Base-by-base conservation (phyloP, 1,140 invertebrate genomes). In the Daktulosphaira vitifoliae region DNA sequence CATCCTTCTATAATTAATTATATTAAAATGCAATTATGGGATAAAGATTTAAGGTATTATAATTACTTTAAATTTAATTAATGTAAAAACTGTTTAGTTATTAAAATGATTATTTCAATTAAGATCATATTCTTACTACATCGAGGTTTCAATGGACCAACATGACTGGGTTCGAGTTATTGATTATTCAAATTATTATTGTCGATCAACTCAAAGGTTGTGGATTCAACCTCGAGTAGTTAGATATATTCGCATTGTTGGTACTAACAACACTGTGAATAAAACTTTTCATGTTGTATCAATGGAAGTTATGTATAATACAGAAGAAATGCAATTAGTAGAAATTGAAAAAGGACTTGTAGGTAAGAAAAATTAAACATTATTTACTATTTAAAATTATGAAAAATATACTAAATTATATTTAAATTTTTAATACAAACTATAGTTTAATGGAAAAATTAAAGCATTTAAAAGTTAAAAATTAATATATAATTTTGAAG, bases 141-240 rank as follows among this genome's bases (percentile, higher is more conserved):
- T 99, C 67, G 94, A 98, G 76, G 89, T 96, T 11, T 97, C 92
- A 1, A 90, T 96, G 78, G 91, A 98, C 81, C 86, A 92, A 75
- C 89, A 90, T 76, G 89, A 96, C 75, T 99, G 96, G 93, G 82
- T 90, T 59, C 82, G 86, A 66, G 86, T 98, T 29, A 82, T 96
- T 46, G 93, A 99, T 78, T 88, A 99, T 76, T 87, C 87, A 53
- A 78, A 84, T 54, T 96, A 89, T 77, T 85, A 87, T 74, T 98
- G 96, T 73, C 84, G 96, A 56, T 96, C 93, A 16, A 97, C 92
- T 91, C 96, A 99, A 78, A 86, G 86, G 74, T 81, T 99, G 20
- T 95, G 93, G 77, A 98, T 99, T 78, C 81, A 85, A 68, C 80
- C 89, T 8, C 77, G 90, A 64, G 93, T 97, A 59, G 91, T 96